Conservation (phyloP, 1,140 invertebrate species). For the Battus philenor region DNA sequence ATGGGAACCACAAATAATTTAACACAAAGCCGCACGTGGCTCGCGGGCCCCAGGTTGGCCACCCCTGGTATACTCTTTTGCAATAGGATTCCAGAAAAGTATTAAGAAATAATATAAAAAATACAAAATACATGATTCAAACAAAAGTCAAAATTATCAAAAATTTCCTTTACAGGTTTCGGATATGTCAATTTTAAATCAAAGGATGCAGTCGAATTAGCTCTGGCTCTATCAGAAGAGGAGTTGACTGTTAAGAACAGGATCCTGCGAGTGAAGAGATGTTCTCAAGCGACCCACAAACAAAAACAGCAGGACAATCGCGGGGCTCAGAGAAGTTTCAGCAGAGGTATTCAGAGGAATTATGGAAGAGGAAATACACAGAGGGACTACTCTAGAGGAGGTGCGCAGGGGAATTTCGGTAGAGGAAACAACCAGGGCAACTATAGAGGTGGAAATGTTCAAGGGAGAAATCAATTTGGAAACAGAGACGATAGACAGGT, state of each 20-base stretch:
- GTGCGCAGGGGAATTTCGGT: too few relatives aligned
- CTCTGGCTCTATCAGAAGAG: constrained; percentile 77
- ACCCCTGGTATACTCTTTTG: too few relatives aligned
- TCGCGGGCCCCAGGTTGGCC: too few relatives aligned
- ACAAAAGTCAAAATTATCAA: too few relatives aligned
- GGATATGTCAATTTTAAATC: constrained; percentile 80
- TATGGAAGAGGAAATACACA: constrained; percentile 7
- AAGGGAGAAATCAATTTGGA: constrained; percentile 12
- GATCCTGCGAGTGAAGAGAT: constrained; percentile 61
- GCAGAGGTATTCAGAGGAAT: not conserved
- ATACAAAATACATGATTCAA: too few relatives aligned
- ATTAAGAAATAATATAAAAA: too few relatives aligned
- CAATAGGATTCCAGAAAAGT: too few relatives aligned
- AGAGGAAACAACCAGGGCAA: constrained; percentile 1
- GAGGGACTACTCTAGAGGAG: too few relatives aligned
- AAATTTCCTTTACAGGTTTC: constrained; percentile 75
- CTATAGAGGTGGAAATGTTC: not conserved
- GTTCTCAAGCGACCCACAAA: constrained; percentile 27
- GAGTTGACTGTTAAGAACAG: constrained; percentile 68
- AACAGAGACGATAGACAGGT: constrained; percentile 5
- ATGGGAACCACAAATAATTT: too few relatives aligned
- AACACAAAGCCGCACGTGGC: too few relatives aligned
- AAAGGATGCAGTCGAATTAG: constrained; percentile 78
- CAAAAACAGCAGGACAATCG: constrained; percentile 19
- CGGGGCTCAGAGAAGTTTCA: not conserved